These are phyloP conservation scores for Monarcha castaneiventris DNA, from an alignment of 2,113 vertebrate species.

Conservation along the genomic window DNA sequence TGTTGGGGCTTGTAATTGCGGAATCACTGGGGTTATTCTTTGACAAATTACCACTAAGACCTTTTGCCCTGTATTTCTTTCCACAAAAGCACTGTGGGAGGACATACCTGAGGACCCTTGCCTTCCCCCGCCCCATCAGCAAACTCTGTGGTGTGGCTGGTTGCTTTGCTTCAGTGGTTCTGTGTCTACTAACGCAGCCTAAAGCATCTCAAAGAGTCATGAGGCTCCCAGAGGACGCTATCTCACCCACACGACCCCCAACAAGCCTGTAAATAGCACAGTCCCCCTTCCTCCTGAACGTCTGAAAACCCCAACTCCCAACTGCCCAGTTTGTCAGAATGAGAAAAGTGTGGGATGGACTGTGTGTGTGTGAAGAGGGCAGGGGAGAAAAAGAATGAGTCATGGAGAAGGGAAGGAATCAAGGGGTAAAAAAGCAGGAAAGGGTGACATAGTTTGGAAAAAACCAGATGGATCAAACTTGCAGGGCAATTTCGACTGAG, in stretches of 20 bases:
- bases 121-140: not conserved
- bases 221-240: not conserved
- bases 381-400: not conserved
- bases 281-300: not conserved
- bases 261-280: not conserved
- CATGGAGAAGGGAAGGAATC: not conserved
- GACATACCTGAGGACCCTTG: not conserved
- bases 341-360: not conserved
- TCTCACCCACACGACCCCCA: not conserved
- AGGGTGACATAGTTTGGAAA: not conserved
- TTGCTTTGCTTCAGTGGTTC: not conserved
- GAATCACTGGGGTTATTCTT: not conserved
- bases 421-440: not conserved
- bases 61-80: not conserved
- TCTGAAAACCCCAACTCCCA: not conserved
- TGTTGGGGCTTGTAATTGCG: fast-evolving
- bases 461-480: not conserved
- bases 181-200: not conserved
- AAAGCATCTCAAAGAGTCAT: not conserved
- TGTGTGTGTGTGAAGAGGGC: fast-evolving
- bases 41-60: not conserved
- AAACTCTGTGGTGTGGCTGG: not conserved
- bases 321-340: not conserved
- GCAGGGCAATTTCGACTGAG: not conserved
- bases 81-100: not conserved